phyloP scores from a whole-genome alignment of 23 tunicate species.

The Styela clava region DNA sequence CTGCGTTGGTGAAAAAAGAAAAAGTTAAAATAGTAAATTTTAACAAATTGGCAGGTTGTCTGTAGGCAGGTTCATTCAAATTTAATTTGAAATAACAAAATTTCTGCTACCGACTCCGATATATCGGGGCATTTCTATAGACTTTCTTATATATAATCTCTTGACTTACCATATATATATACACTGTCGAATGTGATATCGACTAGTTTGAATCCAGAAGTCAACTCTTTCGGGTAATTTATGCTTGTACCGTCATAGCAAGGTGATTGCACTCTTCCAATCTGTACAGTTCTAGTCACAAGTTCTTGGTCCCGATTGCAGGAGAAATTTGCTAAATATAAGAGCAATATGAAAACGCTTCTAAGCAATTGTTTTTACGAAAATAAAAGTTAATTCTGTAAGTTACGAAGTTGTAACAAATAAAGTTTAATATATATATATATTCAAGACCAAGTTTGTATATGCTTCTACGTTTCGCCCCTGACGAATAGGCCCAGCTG shows the following conservation, averaged over 20 bases:
- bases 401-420: too few relatives aligned
- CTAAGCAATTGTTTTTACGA: too few relatives aligned
- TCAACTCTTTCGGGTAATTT: constrained; percentile 18
- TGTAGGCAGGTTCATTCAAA: background rate
- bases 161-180: background rate
- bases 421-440: too few relatives aligned
- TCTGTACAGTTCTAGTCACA: background rate
- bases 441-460: too few relatives aligned
- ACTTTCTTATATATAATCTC: too few relatives aligned
- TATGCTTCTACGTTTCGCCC: too few relatives aligned
- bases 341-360: background rate
- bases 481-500: too few relatives aligned
- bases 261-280: constrained; percentile 1
- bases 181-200: background rate
- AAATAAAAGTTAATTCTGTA: too few relatives aligned
- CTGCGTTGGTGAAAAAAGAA: background rate
- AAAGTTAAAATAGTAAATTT: background rate
- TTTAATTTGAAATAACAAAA: background rate
- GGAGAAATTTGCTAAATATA: background rate
- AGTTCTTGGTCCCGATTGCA: background rate
- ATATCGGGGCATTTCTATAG: too few relatives aligned
- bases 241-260: background rate
- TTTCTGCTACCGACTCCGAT: background rate
- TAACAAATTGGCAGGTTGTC: background rate
- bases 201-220: constrained; percentile 1